Conservation (phyloP, 2,113 vertebrate species). For the Strix uralensis region DNA sequence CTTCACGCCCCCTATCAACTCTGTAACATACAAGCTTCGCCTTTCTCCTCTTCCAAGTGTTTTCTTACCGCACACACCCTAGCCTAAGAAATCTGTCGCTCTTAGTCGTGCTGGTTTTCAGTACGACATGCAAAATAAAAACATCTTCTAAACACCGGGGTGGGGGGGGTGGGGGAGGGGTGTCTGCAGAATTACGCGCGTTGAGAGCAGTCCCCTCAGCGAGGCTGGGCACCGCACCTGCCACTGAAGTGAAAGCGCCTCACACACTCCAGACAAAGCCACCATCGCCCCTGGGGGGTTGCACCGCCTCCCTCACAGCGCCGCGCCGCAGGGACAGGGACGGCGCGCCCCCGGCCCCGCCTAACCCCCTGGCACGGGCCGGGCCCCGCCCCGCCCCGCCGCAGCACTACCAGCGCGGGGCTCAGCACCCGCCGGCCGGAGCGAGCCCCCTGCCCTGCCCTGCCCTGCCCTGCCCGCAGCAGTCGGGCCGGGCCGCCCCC, state of each 20-base stretch:
- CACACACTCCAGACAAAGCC: neutral
- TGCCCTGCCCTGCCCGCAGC: neutral
- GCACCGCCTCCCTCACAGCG: neutral
- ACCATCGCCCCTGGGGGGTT: rapidly evolving
- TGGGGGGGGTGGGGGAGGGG: rapidly evolving
- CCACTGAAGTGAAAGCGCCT: neutral
- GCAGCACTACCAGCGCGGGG: neutral
- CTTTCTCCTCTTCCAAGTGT: neutral
- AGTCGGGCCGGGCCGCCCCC: neutral
- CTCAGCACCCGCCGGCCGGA: too few species aligned
- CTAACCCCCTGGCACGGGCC: too few species aligned
- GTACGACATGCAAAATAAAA: neutral
- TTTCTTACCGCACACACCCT: rapidly evolving
- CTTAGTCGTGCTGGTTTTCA: neutral
- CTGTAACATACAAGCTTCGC: rapidly evolving
- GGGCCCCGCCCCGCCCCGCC: too few species aligned
- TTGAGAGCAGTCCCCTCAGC: rapidly evolving
- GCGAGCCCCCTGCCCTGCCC: too few species aligned
- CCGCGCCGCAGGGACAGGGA: too few species aligned
- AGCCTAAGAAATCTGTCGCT: rapidly evolving
- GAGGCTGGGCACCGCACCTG: neutral
- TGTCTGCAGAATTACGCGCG: rapidly evolving
- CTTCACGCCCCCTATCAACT: neutral
- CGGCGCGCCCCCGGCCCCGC: neutral
- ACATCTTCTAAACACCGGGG: rapidly evolving